Base-by-base conservation (phyloP, 2,888 invertebrate species). In the Shargacucullia verbasci region DNA sequence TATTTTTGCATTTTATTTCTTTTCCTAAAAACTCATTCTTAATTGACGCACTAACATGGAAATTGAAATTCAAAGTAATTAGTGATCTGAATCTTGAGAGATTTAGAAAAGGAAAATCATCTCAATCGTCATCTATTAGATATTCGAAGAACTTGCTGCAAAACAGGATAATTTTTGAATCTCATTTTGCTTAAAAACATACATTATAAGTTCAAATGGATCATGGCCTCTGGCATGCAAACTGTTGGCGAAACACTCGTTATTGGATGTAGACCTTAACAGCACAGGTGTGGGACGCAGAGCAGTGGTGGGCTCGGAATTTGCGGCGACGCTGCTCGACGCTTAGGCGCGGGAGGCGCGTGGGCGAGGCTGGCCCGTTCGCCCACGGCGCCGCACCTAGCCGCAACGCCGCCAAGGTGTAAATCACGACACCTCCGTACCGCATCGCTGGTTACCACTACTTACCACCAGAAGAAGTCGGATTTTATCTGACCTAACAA, bases 361-460 rank as follows among this genome's bases (percentile, higher is more conserved):
- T 76, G 71, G 76, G 80, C 77, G 70, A 76, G 67, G 81, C 75
- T 73, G 79, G 86, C 87, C 73, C 74, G 91, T 89, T 90, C 92
- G 91, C 89, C 89, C 89, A 88, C 89, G 76, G 68, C 82, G 82
- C 88, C 92, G 85, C 92, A 91, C 92, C 92, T 89, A 91, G 88
- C 88, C 88, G 80, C 79, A 75, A 69, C 80, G 85, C 81, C 81
- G 81, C 79, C 83, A 85, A 81, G 78, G 84, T 82, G 86, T 84
- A 84, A 86, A 87, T 86, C 82, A 85, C 80, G 75, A 81, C 79
- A 81, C 80, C 78, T 79, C 70, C 70, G 61, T 60, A 59, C 49
- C 37, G 57, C 47, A 56, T 72, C 76, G 69, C 73, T 71, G 63
- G 74, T 74, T 79, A 71, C 72, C 73, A 69, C 59, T 49, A 35